These are phyloP conservation scores for Agelas oroides DNA, from an alignment of 37 sponge, comb jelly and placozoan species.

Conservation along the genomic window DNA sequence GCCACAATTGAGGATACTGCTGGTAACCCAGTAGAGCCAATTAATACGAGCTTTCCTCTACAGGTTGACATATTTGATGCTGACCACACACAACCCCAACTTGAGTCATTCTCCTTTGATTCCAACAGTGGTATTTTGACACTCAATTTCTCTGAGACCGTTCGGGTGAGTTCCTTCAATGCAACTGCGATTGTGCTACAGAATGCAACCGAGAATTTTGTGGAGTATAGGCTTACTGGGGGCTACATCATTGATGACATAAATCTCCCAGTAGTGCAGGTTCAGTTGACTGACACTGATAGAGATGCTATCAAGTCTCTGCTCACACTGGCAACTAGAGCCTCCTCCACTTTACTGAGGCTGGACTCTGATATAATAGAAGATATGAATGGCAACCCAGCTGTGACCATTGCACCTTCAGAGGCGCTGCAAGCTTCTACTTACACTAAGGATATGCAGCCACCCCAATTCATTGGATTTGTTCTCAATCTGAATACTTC, in stretches of 20 bases:
- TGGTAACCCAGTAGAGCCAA: slow-evolving; percentile 62
- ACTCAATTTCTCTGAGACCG: slow-evolving; percentile 87
- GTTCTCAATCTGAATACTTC: slow-evolving; percentile 74
- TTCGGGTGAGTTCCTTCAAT: slow-evolving; percentile 65
- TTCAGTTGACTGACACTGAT: slow-evolving; percentile 62
- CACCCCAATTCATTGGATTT: slow-evolving; percentile 58
- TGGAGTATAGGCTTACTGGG: slow-evolving; percentile 60
- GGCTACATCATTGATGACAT: slow-evolving; percentile 31
- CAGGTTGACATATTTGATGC: slow-evolving; percentile 25
- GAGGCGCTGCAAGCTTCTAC: slow-evolving; percentile 53
- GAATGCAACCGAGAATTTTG: slow-evolving; percentile 28
- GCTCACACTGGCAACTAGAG: slow-evolving; percentile 44
- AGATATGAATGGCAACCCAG: slow-evolving; percentile 74
- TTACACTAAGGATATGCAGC: slow-evolving; percentile 42
- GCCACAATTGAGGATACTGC: slow-evolving; percentile 56
- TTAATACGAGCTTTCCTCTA: slow-evolving; percentile 4
- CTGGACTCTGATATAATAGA: slow-evolving; percentile 29
- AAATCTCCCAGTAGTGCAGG: slow-evolving; percentile 22
- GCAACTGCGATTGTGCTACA: slow-evolving; percentile 61
- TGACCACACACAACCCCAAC: slow-evolving; percentile 63
- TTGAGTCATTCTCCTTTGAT: slow-evolving; percentile 75
- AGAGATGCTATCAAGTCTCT: slow-evolving; percentile 60
- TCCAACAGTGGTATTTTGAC: slow-evolving; percentile 52
- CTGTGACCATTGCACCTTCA: slow-evolving; percentile 4
- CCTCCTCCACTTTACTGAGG: slow-evolving; percentile 51